phyloP scores from a whole-genome alignment of 2,797 vertebrate species.

The Myotis myotis region DNA sequence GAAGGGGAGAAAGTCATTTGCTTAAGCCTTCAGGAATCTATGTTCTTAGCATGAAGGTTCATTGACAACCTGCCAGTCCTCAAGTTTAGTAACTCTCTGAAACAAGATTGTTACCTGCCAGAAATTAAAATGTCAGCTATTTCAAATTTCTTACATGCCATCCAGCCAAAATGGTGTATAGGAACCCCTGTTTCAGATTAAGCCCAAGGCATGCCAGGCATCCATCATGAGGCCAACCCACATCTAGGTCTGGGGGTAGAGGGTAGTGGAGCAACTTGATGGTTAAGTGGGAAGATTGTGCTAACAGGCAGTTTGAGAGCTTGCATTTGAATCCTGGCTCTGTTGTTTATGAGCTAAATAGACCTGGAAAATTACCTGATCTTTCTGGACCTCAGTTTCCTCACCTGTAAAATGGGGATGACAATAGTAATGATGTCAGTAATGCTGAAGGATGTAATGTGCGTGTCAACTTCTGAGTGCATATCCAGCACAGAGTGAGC shows the following conservation, averaged over 20 bases:
- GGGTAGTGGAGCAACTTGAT: not conserved
- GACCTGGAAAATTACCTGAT: not conserved
- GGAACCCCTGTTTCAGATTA: not conserved
- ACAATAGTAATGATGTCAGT: not conserved
- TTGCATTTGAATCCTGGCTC: not conserved
- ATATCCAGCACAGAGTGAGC: not conserved
- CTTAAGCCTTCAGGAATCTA: not conserved
- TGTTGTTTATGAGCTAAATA: not conserved
- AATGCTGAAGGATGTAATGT: not conserved
- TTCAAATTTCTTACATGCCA: not conserved
- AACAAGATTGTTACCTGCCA: not conserved
- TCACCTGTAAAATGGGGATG: not conserved
- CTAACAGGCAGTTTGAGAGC: not conserved
- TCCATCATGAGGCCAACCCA: not conserved
- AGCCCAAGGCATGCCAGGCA: not conserved
- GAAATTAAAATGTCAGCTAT: not conserved
- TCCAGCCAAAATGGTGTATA: not conserved
- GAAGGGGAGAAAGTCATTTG: not conserved
- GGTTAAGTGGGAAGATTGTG: not conserved
- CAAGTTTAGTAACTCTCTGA: not conserved
- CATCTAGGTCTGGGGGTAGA: not conserved
- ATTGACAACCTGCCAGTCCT: not conserved
- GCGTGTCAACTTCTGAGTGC: rapidly evolving
- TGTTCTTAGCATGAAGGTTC: not conserved
- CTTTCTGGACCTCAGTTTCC: not conserved